phyloP scores from a whole-genome alignment of 2,113 vertebrate genomes.

The Scophthalmus maximus region DNA sequence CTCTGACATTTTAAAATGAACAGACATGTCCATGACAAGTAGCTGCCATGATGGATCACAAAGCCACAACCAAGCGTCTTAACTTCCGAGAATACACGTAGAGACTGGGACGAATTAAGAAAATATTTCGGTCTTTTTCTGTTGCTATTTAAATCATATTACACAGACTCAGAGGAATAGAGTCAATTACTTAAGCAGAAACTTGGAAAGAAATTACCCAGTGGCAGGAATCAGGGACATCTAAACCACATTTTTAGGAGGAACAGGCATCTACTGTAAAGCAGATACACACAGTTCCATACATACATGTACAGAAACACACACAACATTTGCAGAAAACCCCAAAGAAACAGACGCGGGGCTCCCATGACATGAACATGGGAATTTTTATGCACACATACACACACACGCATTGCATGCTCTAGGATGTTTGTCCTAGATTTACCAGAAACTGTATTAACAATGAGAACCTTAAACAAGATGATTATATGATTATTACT shows the following conservation, averaged over 20 bases:
- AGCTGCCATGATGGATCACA: slow-evolving; percentile 34
- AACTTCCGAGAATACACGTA: slow-evolving; percentile 65
- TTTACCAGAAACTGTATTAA: slow-evolving; percentile 75
- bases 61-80: slow-evolving; percentile 53
- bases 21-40: slow-evolving; percentile 35
- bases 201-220: slow-evolving; percentile 60
- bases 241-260: slow-evolving; percentile 64
- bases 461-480: slow-evolving; percentile 55
- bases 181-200: slow-evolving; percentile 69
- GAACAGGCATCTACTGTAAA: slow-evolving; percentile 48
- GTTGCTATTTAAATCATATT: slow-evolving; percentile 64
- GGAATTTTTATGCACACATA: slow-evolving; percentile 13
- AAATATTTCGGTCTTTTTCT: slow-evolving; percentile 62
- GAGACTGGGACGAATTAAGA: slow-evolving; percentile 44
- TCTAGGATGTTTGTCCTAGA: slow-evolving; percentile 40
- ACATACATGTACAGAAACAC: slow-evolving; percentile 7
- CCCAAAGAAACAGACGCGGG: slow-evolving; percentile 24
- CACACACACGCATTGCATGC: slow-evolving; percentile 11
- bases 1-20: slow-evolving; percentile 47
- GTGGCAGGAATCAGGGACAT: slow-evolving; percentile 61
- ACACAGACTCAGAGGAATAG: slow-evolving; percentile 34
- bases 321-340: slow-evolving; percentile 13
- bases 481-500: slow-evolving; percentile 73
- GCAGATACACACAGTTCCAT: slow-evolving; percentile 22
- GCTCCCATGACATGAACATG: slow-evolving; percentile 16